Conservation (phyloP, 92 coral and sea anemone species). For the Isaurus tuberculatus region DNA sequence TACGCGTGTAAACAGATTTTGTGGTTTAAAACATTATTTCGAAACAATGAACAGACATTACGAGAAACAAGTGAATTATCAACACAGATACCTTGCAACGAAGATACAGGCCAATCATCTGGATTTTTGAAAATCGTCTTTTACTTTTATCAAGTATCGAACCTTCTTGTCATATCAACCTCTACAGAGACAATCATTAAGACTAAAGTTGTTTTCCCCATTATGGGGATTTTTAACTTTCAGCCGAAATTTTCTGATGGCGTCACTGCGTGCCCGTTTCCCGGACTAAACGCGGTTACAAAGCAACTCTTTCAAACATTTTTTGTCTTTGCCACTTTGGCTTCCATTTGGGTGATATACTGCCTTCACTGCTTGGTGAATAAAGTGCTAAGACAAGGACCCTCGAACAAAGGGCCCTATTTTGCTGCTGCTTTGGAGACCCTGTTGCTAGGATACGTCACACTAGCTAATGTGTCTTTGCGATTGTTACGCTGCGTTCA, state of each 20-base stretch:
- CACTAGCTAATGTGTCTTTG: slow-evolving; percentile 51
- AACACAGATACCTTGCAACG: too few relatives aligned
- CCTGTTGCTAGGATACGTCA: slow-evolving; percentile 60
- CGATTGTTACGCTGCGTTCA: slow-evolving; percentile 54
- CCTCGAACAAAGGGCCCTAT: slow-evolving; percentile 14
- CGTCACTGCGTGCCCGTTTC: slow-evolving; percentile 61
- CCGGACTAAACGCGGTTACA: slow-evolving; percentile 57
- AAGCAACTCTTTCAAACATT: slow-evolving; percentile 50
- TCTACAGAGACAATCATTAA: neutral
- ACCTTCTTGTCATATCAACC: slow-evolving; percentile 23
- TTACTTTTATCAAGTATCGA: slow-evolving; percentile 66
- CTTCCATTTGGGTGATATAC: slow-evolving; percentile 37
- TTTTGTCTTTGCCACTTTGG: slow-evolving; percentile 42
- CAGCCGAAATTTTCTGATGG: slow-evolving; percentile 41
- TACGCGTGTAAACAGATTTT: slow-evolving; percentile 16
- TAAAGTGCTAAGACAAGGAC: neutral
- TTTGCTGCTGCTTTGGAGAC: slow-evolving; percentile 52
- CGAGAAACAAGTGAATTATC: too few relatives aligned
- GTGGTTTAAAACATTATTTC: slow-evolving; percentile 42
- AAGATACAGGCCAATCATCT: slow-evolving; percentile 24
- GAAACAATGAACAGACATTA: too few relatives aligned
- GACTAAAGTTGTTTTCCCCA: slow-evolving; percentile 41
- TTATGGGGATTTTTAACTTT: slow-evolving; percentile 59
- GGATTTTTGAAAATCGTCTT: slow-evolving; percentile 60
- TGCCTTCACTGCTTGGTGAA: neutral